These are phyloP conservation scores for Drosophila anomelani DNA, from an alignment of 2,888 invertebrate genomes.

Conservation along the genomic window DNA sequence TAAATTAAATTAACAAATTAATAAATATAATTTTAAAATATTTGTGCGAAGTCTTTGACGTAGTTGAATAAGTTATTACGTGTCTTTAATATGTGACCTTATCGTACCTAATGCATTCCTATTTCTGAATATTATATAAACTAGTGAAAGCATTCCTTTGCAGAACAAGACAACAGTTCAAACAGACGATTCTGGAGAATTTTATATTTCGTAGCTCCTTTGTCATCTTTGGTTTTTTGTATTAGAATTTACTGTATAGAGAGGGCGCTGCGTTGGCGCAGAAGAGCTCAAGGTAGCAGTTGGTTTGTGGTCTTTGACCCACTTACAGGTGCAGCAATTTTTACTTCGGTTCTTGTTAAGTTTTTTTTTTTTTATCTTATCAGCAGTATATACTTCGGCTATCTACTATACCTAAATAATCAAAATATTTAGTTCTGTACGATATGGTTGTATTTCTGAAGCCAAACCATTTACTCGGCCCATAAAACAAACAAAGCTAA, in stretches of 20 bases:
- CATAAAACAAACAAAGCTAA: conserved; percentile 65
- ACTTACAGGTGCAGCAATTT: conserved; percentile 62
- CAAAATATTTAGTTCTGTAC: conserved; percentile 31
- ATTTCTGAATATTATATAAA: no score
- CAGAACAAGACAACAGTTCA: no score
- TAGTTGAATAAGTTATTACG: no score
- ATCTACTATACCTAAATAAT: conserved; percentile 52
- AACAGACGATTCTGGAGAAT: no score
- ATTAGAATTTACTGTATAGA: neutral
- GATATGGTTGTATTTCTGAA: conserved; percentile 25
- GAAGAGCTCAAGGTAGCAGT: neutral
- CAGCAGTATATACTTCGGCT: conserved; percentile 46
- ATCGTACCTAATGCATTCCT: no score
- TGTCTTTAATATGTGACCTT: no score
- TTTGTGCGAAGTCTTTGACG: no score
- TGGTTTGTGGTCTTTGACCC: conserved; percentile 17
- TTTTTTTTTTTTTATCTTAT: conserved; percentile 56
- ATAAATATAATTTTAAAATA: neutral
- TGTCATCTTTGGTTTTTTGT: neutral
- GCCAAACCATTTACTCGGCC: conserved; percentile 43
- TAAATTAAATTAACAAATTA: neutral
- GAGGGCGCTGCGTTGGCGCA: neutral
- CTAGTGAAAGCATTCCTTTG: no score
- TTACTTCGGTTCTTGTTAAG: conserved; percentile 22
- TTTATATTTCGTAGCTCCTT: no score